phyloP scores from a whole-genome alignment of 2,797 vertebrate genomes.

The Tragopan temminckii region DNA sequence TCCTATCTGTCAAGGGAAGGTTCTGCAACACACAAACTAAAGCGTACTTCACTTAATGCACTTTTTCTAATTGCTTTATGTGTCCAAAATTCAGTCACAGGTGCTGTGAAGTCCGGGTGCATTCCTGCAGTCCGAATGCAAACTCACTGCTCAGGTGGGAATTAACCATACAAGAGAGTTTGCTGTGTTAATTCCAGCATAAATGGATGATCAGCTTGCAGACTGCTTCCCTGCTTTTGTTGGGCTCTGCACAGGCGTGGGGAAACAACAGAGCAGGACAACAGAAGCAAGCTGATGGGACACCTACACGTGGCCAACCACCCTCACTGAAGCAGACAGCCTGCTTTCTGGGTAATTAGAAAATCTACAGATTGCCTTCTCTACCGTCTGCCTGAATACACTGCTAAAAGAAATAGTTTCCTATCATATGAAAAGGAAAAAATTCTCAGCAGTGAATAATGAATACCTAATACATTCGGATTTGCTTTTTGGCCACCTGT shows the following conservation, averaged over 20 bases:
- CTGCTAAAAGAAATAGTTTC: neutral
- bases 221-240: neutral
- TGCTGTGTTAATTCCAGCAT: neutral
- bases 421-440: neutral
- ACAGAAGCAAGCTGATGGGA: neutral
- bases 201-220: neutral
- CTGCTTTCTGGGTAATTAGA: neutral
- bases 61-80: neutral
- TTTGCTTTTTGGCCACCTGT: neutral
- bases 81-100: neutral
- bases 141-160: neutral
- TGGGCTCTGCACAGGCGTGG: neutral
- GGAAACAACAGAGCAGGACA: neutral
- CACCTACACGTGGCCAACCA: neutral
- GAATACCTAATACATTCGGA: neutral
- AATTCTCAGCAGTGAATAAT: neutral
- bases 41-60: neutral
- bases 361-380: neutral
- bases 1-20: neutral
- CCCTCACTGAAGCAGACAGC: neutral
- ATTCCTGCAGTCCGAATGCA: neutral
- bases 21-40: neutral
- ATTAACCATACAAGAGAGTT: neutral
- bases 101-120: neutral
- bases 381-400: neutral